Evolutionary conservation across 2,797 vertebrate genomes (phyloP).

Genomic region (Alcedo quadribrachys): DNA sequence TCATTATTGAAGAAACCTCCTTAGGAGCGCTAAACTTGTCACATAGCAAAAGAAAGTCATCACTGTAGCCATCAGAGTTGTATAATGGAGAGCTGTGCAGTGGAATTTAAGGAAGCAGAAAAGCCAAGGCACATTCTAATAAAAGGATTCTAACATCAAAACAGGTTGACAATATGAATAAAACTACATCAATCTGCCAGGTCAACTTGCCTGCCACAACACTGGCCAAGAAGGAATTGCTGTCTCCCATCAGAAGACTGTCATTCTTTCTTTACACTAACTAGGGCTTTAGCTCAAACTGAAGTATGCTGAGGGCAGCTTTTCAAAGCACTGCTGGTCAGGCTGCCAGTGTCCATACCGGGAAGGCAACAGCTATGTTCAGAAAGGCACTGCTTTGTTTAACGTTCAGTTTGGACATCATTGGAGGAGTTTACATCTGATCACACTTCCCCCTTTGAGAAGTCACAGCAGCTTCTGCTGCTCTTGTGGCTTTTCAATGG

Average conservation of each 20-base stretch:
- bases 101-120: not conserved
- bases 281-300: not conserved
- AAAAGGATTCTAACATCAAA: not conserved
- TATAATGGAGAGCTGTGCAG: not conserved
- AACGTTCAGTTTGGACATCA: not conserved
- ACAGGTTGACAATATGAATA: not conserved
- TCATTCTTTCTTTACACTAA: not conserved
- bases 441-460: not conserved
- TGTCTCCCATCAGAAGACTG: not conserved
- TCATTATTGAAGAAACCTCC: not conserved
- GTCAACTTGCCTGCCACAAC: not conserved
- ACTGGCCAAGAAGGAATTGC: not conserved
- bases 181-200: not conserved
- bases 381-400: not conserved
- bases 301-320: not conserved
- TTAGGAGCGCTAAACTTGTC: not conserved
- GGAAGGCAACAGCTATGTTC: not conserved
- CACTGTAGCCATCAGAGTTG: not conserved
- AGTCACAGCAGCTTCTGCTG: not conserved
- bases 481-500: not conserved
- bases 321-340: not conserved
- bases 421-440: not conserved
- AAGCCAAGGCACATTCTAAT: not conserved
- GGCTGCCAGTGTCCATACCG: not conserved
- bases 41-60: not conserved